Evolutionary conservation across 2,113 vertebrate species (phyloP), one percentile per base, ranked within the genome.

Genomic region (Onychostoma macrolepis): DNA sequence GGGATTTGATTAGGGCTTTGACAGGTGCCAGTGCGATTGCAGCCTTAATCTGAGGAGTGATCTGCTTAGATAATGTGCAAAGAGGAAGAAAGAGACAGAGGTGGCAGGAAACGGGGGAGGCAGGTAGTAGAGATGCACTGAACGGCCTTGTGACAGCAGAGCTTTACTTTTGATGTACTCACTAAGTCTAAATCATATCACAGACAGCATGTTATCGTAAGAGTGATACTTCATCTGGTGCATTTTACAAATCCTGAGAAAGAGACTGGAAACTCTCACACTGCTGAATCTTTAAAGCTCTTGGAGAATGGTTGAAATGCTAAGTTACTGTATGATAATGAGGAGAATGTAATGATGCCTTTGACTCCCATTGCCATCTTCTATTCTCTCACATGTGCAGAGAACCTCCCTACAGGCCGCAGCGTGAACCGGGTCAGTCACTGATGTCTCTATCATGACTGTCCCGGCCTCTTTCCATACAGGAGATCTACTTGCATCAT

Each of bases 1-100:
- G 67, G 72, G 78, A 72, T 80, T 85, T 89, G 88, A 89, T 67
- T 41, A 83, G 41, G 71, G 45, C 79, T 87, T 85, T 88, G 87
- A 91, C 88, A 88, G 88, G 83, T 83, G 71, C 72, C 61, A 84
- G 87, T 77, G 84, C 28, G 90, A 63, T 69, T 87, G 87, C 86
- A 75, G 67, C 72, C 80, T 82, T 86, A 87, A 88, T 86, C 87
- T 74, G 45, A 77, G 84, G 67, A 75, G 83, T 81, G 86, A 91
- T 89, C 85, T 84, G 69, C 82, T 86, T 78, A 85, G 75, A 58
- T 84, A 83, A 87, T 89, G 85, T 69, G 28, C 36, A 79, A 30
- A 61, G 28, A 63, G 63, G 41, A 78, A 48, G 12, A 75, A 72
- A 61, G 56, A 84, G 41, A 67, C 83, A 33, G 56, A 85, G 84